phyloP scores from a whole-genome alignment of 2,888 invertebrate species.

The Eugnorisma glareosa region DNA sequence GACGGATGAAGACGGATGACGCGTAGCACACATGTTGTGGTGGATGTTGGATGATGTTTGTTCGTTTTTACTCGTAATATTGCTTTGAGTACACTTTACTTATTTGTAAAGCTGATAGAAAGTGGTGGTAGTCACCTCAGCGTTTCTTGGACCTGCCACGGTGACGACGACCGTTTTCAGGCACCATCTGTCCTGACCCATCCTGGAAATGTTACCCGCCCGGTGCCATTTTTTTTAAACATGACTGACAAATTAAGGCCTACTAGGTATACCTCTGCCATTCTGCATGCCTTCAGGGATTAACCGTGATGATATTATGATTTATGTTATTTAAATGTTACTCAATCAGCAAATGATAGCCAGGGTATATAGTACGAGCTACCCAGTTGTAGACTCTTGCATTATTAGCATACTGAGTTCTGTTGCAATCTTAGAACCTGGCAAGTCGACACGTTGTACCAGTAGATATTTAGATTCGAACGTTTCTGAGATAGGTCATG shows the following conservation, averaged over 20 bases:
- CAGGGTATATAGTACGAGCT: conserved; percentile 34
- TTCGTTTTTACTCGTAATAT: conserved; percentile 20
- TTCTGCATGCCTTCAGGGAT: background rate
- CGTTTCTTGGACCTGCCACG: too few relatives aligned
- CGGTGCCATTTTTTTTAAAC: background rate
- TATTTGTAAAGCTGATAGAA: background rate
- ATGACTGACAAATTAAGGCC: background rate
- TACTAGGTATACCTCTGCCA: background rate
- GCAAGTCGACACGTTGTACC: conserved; percentile 29
- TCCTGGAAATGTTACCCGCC: too few relatives aligned
- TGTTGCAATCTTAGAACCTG: conserved; percentile 54
- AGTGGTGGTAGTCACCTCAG: background rate
- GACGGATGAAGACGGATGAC: conserved; percentile 38
- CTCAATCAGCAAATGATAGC: conserved; percentile 22
- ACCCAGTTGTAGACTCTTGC: conserved; percentile 27
- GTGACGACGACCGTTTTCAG: too few relatives aligned
- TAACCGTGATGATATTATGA: background rate
- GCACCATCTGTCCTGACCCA: too few relatives aligned
- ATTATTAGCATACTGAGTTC: conserved; percentile 44
- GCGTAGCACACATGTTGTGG: conserved; percentile 12
- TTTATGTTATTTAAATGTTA: background rate
- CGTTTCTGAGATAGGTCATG: conserved; percentile 36
- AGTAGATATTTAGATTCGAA: conserved; percentile 12
- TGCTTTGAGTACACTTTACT: conserved; percentile 12
- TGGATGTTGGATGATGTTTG: background rate